These are phyloP conservation scores for Aegotheles bennettii DNA, from an alignment of 2,113 vertebrate genomes.

Conservation along the genomic window DNA sequence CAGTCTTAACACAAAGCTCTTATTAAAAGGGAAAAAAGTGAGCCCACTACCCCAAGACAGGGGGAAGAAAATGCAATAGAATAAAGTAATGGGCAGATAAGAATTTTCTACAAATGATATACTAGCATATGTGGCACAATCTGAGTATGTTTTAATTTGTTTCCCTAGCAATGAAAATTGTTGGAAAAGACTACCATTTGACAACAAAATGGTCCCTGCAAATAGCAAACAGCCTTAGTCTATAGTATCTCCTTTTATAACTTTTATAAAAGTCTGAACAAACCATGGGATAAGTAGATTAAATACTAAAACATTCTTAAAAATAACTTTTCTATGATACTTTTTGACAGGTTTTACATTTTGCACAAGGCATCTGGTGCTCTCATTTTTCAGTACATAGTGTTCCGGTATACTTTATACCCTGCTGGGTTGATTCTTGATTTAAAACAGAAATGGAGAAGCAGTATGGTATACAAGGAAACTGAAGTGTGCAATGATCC, in stretches of 20 bases:
- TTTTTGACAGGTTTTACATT: constrained; percentile 65
- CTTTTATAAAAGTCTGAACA: constrained; percentile 24
- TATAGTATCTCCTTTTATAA: constrained; percentile 29
- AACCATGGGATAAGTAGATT: constrained; percentile 23
- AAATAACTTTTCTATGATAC: constrained; percentile 42
- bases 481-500: background rate
- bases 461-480: background rate
- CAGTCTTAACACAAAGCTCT: constrained; percentile 71
- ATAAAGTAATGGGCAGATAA: constrained; percentile 60
- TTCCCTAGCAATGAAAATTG: constrained; percentile 57
- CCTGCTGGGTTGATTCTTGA: constrained; percentile 19
- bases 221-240: constrained; percentile 44
- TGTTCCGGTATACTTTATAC: constrained; percentile 42
- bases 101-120: constrained; percentile 64
- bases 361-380: constrained; percentile 68
- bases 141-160: constrained; percentile 62
- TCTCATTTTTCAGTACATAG: constrained; percentile 49
- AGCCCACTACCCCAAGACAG: constrained; percentile 33
- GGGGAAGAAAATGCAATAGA: background rate
- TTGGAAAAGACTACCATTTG: constrained; percentile 36
- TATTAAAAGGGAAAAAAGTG: constrained; percentile 61
- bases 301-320: constrained; percentile 30
- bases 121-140: constrained; percentile 38
- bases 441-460: constrained; percentile 50
- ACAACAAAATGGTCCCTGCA: constrained; percentile 46